phyloP scores from a whole-genome alignment of 1,140 invertebrate species.

The Macrobrachium nipponense region DNA sequence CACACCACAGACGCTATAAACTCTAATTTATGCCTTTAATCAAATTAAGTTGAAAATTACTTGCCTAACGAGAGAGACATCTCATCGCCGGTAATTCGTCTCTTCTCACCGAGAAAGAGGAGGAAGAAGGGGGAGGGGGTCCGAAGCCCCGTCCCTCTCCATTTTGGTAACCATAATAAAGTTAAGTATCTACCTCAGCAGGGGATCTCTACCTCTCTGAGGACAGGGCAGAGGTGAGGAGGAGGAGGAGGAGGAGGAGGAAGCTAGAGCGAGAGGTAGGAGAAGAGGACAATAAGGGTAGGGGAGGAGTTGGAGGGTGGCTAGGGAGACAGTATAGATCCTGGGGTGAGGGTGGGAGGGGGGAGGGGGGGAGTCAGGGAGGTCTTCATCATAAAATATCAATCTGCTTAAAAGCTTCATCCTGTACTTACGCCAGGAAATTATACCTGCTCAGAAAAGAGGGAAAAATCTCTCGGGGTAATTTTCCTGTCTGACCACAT shows the following conservation, averaged over 20 bases:
- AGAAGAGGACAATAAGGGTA: not conserved
- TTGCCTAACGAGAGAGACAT: no score
- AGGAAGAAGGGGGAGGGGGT: conserved; percentile 1
- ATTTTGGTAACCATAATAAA: no score
- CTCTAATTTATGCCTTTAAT: no score
- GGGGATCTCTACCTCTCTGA: not conserved
- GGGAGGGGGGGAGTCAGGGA: not conserved
- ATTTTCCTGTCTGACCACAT: no score
- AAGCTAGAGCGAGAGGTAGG: not conserved
- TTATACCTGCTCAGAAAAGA: no score
- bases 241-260: not conserved
- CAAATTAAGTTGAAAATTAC: no score
- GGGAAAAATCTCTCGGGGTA: no score
- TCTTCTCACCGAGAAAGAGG: not conserved
- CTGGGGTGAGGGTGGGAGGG: not conserved
- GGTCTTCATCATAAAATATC: not conserved
- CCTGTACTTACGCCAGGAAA: no score
- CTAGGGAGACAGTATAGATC: not conserved
- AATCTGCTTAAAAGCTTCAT: no score
- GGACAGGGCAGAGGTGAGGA: not conserved
- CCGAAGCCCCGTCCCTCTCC: no score
- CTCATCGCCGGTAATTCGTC: no score
- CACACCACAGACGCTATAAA: not conserved
- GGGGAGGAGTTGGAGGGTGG: not conserved
- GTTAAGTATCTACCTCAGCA: no score